A percentile compares a stretch with the other conserved stretches of the same genome.
Evolutionary conservation across 2,888 invertebrate species (phyloP).

Genomic region (Caenorhabditis zanzibari): DNA sequence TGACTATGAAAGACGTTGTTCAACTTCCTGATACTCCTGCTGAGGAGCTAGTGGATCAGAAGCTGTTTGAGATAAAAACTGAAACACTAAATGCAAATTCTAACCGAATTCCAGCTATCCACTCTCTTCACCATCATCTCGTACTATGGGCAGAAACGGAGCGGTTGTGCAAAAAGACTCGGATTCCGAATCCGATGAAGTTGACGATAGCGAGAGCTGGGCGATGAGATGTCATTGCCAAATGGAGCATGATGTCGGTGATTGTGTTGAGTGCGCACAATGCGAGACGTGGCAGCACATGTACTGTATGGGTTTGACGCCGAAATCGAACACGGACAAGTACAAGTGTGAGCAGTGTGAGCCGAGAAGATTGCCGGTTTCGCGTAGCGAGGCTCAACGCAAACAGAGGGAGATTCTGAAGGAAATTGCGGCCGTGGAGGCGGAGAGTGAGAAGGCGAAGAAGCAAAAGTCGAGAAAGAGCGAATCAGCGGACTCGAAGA

Average conservation of each 20-base stretch:
- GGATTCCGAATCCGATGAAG: conserved; percentile 58
- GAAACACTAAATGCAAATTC: neutral
- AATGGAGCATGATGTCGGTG: conserved; percentile 51
- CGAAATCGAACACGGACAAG: conserved; percentile 3
- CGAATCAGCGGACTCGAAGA: conserved; percentile 28
- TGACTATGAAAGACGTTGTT: too few species aligned
- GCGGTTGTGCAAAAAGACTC: conserved; percentile 35
- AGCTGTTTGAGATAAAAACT: too few species aligned
- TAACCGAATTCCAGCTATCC: neutral
- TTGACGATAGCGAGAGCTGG: conserved; percentile 38
- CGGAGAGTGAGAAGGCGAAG: conserved; percentile 36
- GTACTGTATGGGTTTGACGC: conserved; percentile 46
- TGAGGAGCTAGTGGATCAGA: too few species aligned
- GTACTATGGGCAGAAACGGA: neutral
- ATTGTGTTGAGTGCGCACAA: conserved; percentile 49
- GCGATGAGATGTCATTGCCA: conserved; percentile 63
- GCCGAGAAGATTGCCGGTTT: conserved; percentile 38
- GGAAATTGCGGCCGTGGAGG: neutral
- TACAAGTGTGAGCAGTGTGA: conserved; percentile 58
- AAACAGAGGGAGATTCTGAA: conserved; percentile 39
- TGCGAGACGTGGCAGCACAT: conserved; percentile 44
- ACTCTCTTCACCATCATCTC: neutral
- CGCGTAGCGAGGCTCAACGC: conserved; percentile 37
- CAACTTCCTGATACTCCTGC: too few species aligned
- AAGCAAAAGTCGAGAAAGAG: conserved; percentile 24